phyloP scores from a whole-genome alignment of 2,797 vertebrate species.

The Amblyopsis hoosieri region DNA sequence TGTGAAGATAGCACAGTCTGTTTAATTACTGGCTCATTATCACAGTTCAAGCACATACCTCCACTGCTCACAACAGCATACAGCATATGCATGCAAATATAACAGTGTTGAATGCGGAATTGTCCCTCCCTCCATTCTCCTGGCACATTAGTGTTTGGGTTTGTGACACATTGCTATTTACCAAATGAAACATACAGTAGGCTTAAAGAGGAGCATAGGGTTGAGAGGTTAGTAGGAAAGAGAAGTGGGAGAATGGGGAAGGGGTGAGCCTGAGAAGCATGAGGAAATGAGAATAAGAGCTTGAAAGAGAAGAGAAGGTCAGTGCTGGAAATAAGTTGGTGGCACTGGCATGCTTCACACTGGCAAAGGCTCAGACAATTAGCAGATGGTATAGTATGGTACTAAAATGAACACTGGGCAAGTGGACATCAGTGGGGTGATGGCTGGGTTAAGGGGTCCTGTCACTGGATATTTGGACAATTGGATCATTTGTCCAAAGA shows the following conservation, averaged over 20 bases:
- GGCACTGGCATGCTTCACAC: constrained; percentile 25
- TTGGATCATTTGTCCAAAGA: too few species aligned
- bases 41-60: neutral
- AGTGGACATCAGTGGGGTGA: too few species aligned
- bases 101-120: neutral
- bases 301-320: too few species aligned
- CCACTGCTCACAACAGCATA: neutral
- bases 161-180: constrained; percentile 9
- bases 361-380: constrained; percentile 39
- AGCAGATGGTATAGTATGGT: too few species aligned
- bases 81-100: neutral
- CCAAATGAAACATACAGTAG: constrained; percentile 4
- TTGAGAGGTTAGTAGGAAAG: constrained; percentile 7
- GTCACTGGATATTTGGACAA: too few species aligned
- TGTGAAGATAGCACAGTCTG: too few species aligned
- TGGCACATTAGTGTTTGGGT: constrained; percentile 7
- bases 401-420: too few species aligned
- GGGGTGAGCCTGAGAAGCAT: constrained; percentile 1
- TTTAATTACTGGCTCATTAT: constrained; percentile 23
- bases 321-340: constrained; percentile 19
- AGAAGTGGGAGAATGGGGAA: constrained; percentile 1
- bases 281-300: constrained; percentile 16
- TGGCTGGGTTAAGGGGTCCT: too few species aligned
- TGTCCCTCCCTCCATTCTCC: constrained; percentile 1
- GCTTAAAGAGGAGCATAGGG: constrained; percentile 9